Evolutionary conservation across 2,888 invertebrate species (phyloP).

Genomic region (Calephelis perditalis): DNA sequence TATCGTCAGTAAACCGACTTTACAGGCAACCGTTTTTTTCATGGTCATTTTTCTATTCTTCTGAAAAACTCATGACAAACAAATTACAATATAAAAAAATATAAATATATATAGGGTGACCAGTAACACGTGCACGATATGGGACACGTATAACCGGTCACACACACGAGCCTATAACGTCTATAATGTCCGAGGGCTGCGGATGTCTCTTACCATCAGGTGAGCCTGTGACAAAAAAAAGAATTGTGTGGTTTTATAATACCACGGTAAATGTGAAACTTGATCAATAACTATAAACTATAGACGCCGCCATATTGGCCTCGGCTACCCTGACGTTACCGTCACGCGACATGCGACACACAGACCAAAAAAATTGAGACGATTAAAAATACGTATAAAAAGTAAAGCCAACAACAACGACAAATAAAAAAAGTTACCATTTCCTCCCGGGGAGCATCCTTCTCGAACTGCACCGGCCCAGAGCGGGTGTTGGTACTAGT

Average conservation of each 20-base stretch:
- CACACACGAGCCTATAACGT: background rate
- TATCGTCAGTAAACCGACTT: no score
- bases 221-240: background rate
- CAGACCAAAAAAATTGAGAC: no score
- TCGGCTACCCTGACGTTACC: no score
- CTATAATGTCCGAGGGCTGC: background rate
- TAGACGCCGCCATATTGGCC: no score
- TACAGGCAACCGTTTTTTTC: background rate
- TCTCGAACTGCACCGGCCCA: constrained; percentile 98
- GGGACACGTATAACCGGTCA: background rate
- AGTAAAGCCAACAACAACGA: background rate
- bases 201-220: background rate
- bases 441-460: constrained; percentile 77
- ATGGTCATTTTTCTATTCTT: no score
- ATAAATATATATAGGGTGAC: no score
- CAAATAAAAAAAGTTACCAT: constrained; percentile 40
- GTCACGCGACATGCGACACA: no score
- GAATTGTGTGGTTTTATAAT: no score
- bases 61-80: no score
- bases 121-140: no score
- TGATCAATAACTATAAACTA: no score
- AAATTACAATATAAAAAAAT: background rate
- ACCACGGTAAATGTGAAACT: no score
- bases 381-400: background rate
- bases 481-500: constrained; percentile 84